A percentile compares a stretch with the other conserved stretches of the same genome.
phyloP scores from a whole-genome alignment of 35 echinoderm and acorn worm genomes.

The Acanthaster planci region DNA sequence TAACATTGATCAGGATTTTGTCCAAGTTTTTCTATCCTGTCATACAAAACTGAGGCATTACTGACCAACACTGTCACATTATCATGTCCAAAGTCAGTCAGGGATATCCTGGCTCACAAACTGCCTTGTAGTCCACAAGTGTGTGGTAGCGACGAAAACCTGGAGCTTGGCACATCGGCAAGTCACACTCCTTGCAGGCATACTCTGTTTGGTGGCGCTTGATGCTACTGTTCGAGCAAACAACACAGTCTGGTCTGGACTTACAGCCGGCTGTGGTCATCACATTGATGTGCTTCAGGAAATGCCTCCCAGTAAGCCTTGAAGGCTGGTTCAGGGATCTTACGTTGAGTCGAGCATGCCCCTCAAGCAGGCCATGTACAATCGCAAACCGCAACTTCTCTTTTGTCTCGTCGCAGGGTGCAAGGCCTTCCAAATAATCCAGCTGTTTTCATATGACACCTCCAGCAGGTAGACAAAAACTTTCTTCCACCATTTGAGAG shows the following conservation, averaged over 20 bases:
- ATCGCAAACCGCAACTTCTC: background rate
- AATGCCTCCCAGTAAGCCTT: background rate
- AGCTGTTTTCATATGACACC: background rate
- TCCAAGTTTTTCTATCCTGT: too few relatives aligned
- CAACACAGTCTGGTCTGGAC: background rate
- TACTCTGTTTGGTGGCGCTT: too few relatives aligned
- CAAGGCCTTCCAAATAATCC: background rate
- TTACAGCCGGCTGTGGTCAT: background rate
- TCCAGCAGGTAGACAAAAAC: background rate
- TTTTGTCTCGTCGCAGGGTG: background rate
- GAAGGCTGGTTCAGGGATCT: background rate
- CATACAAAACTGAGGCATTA: too few relatives aligned
- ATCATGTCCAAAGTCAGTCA: too few relatives aligned
- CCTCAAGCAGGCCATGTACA: background rate
- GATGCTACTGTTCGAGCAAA: background rate
- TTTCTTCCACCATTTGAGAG: constrained; percentile 5
- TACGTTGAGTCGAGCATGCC: background rate
- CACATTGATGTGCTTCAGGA: background rate
- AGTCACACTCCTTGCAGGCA: too few relatives aligned
- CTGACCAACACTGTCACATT: too few relatives aligned
- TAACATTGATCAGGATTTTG: too few relatives aligned
- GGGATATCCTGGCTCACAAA: too few relatives aligned
- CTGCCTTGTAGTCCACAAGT: too few relatives aligned
- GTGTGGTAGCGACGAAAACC: too few relatives aligned
- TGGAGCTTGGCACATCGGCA: too few relatives aligned